phyloP scores from a whole-genome alignment of 2,888 invertebrate species.

The Napeogenes inachia region DNA sequence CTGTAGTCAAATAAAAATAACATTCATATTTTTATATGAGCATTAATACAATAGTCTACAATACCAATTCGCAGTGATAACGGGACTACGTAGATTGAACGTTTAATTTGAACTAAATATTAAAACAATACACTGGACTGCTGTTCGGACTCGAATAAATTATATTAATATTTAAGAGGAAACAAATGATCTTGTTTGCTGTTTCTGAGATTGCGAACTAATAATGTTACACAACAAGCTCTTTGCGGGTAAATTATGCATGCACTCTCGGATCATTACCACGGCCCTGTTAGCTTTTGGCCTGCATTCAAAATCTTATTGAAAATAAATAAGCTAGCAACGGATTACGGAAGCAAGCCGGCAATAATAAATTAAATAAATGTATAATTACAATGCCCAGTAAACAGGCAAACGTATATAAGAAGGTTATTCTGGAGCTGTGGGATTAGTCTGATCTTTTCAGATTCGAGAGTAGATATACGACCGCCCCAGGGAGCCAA shows the following conservation, averaged over 20 bases:
- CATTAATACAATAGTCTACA: too few relatives aligned
- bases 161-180: slow-evolving; percentile 70
- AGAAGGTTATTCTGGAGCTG: slow-evolving; percentile 45
- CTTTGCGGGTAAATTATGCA: slow-evolving; percentile 75
- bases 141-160: slow-evolving; percentile 61
- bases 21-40: too few relatives aligned
- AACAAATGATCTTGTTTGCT: slow-evolving; percentile 69
- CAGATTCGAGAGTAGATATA: slow-evolving; percentile 68
- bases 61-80: too few relatives aligned
- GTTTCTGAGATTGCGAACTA: slow-evolving; percentile 75
- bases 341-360: too few relatives aligned
- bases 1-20: too few relatives aligned
- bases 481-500: slow-evolving; percentile 46
- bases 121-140: slow-evolving; percentile 38
- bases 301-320: slow-evolving; percentile 58
- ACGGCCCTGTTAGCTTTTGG: slow-evolving; percentile 48
- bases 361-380: slow-evolving; percentile 30
- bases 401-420: slow-evolving; percentile 40
- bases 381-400: slow-evolving; percentile 25
- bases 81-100: too few relatives aligned
- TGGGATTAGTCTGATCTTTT: slow-evolving; percentile 66
- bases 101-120: slow-evolving; percentile 39
- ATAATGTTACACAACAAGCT: slow-evolving; percentile 76
- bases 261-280: slow-evolving; percentile 76
- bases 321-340: slow-evolving; percentile 14